phyloP scores from a whole-genome alignment of 2,888 invertebrate species.

The Rhaphigaster nebulosa region DNA sequence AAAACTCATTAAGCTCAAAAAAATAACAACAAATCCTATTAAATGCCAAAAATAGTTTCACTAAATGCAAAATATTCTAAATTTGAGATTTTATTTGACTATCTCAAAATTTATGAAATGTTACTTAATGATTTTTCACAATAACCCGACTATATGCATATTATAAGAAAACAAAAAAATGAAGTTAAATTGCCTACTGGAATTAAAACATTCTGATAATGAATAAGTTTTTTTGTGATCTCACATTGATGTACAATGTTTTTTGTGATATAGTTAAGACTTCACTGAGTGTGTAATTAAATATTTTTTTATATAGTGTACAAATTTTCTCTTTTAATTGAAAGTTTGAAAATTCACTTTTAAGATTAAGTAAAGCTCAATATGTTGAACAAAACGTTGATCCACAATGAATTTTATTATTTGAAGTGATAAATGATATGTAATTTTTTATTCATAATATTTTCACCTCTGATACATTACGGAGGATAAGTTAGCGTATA shows the following conservation, averaged over 20 bases:
- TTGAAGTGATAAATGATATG: background rate
- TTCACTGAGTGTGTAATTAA: background rate
- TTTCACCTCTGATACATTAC: background rate
- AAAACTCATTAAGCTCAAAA: too few relatives aligned
- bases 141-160: background rate
- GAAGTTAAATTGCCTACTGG: background rate
- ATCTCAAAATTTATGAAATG: too few relatives aligned
- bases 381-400: background rate
- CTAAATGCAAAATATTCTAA: too few relatives aligned
- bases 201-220: background rate
- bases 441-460: background rate
- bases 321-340: background rate
- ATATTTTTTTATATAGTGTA: background rate
- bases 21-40: too few relatives aligned
- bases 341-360: background rate
- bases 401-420: background rate
- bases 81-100: too few relatives aligned
- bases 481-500: background rate
- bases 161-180: background rate
- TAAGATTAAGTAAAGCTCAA: background rate
- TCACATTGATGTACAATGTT: background rate
- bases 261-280: background rate
- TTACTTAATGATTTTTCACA: too few relatives aligned
- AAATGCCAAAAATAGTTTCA: too few relatives aligned
- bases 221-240: background rate